phyloP scores from a whole-genome alignment of 2,113 vertebrate genomes.

The Poeciliopsis prolifica region DNA sequence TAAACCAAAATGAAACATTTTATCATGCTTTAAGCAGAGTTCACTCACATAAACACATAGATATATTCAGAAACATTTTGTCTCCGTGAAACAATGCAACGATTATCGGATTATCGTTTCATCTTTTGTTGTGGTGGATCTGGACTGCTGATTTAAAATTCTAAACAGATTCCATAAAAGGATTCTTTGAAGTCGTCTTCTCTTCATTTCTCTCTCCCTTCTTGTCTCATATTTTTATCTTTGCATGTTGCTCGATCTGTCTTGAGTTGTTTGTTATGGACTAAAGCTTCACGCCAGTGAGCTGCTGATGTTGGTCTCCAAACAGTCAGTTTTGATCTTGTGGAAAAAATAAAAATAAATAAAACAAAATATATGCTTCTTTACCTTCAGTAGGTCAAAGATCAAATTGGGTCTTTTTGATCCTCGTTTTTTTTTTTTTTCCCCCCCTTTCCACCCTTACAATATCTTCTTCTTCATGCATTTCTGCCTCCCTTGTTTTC shows the following conservation, averaged over 20 bases:
- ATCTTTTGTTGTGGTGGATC: constrained; percentile 76
- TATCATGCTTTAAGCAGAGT: constrained; percentile 72
- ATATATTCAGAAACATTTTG: constrained; percentile 68
- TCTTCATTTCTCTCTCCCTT: constrained; percentile 27
- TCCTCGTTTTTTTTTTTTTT: neutral
- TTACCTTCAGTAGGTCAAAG: constrained; percentile 12
- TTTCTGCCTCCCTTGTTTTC: constrained; percentile 27
- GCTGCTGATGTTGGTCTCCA: constrained; percentile 36
- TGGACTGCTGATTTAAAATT: constrained; percentile 64
- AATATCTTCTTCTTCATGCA: constrained; percentile 9
- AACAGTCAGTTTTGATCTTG: constrained; percentile 4
- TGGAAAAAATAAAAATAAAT: neutral
- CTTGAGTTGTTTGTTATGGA: constrained; percentile 28
- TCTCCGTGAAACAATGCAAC: constrained; percentile 66
- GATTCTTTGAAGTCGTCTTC: constrained; percentile 66
- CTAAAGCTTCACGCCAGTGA: constrained; percentile 21
- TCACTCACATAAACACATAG: constrained; percentile 62
- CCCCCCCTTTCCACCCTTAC: neutral
- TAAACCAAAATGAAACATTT: constrained; percentile 68
- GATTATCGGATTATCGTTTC: constrained; percentile 75
- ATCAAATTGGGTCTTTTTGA: constrained; percentile 7
- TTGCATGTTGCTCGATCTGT: constrained; percentile 4
- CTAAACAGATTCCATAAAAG: constrained; percentile 74
- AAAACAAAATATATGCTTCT: neutral
- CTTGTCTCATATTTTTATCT: constrained; percentile 14